Evolutionary conservation across 2,888 invertebrate genomes (phyloP), one percentile per base, ranked within the genome.

Genomic region (Eupithecia inturbata): DNA sequence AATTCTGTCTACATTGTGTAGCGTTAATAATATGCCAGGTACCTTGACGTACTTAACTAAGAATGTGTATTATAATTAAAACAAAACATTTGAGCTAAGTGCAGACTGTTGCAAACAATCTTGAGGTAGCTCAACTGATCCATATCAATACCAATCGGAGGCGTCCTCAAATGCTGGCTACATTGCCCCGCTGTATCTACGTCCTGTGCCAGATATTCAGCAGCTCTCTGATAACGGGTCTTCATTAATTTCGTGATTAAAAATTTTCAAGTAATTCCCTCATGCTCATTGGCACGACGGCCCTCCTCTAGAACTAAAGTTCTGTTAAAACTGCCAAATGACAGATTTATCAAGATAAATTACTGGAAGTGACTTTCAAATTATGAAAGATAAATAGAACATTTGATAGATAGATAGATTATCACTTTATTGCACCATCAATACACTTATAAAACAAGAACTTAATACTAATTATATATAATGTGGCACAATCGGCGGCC

Each of bases 261-360:
- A 89, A 87, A n/a, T n/a, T 62, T 31, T 62, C 26, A 57, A 88
- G 87, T 31, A 39, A 64, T 72, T 87, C 81, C 85, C 83, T 85
- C 87, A 89, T 88, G 88, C 86, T 87, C 82, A 82, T 26, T 57
- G 53, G 81, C 82, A 80, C 81, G 80, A 80, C 81, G 80, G 81
- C 83, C 84, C 84, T 84, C 85, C 12, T 88, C 75, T 76, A 83
- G 83, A 79, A 80, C 83, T 83, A 45, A 83, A 81, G 82, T 79
- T 79, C 80, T 82, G 78, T 82, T 82, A 14, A 12, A 80, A 82
- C 82, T 83, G 71, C 76, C 77, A 80, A 81, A 78, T 75, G 69
- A 73, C 77, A 79, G 74, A 68, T 57, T 70, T 70, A 70, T 1
- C 36, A 80, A 81, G 77, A 66, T 39, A 53, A 5, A 84, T 7